A percentile compares a stretch with the other conserved stretches of the same genome.
These are phyloP conservation scores for Beroe ovata DNA, from an alignment of 37 sponge, comb jelly and placozoan species.

Conservation along the genomic window DNA sequence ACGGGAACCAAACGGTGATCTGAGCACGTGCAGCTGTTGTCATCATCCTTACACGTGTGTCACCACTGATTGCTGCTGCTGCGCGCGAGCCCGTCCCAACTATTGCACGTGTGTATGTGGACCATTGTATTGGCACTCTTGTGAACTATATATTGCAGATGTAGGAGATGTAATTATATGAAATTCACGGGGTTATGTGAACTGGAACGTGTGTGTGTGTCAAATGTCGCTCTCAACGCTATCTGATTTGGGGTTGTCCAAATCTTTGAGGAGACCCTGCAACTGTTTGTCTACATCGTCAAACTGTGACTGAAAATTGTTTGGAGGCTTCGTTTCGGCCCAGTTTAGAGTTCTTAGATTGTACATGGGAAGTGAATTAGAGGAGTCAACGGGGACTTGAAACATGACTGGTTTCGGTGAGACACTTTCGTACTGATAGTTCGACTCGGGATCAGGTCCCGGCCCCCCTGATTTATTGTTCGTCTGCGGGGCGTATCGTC, in stretches of 20 bases:
- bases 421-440: constrained; percentile 38
- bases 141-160: too few relatives aligned
- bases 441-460: not conserved
- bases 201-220: not conserved
- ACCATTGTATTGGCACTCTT: too few relatives aligned
- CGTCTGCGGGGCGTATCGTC: not conserved
- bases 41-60: too few relatives aligned
- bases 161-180: too few relatives aligned
- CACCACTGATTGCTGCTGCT: too few relatives aligned
- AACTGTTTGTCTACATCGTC: constrained; percentile 64
- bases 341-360: constrained; percentile 58
- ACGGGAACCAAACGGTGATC: not conserved
- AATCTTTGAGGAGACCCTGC: constrained; percentile 35
- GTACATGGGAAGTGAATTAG: constrained; percentile 62
- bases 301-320: constrained; percentile 63
- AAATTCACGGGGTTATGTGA: too few relatives aligned
- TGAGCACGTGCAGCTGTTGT: too few relatives aligned
- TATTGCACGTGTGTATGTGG: too few relatives aligned
- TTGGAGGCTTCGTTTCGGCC: constrained; percentile 6
- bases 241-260: constrained; percentile 33
- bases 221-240: constrained; percentile 59
- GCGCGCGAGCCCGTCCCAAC: too few relatives aligned
- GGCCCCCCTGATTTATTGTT: not conserved
- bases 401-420: constrained; percentile 43
- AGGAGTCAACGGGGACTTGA: constrained; percentile 45